Percentiles rank a stretch among this genome's conserved stretches.
Evolutionary conservation across 92 coral and sea anemone genomes (phyloP).

Genomic region (Zoanthus sociatus): DNA sequence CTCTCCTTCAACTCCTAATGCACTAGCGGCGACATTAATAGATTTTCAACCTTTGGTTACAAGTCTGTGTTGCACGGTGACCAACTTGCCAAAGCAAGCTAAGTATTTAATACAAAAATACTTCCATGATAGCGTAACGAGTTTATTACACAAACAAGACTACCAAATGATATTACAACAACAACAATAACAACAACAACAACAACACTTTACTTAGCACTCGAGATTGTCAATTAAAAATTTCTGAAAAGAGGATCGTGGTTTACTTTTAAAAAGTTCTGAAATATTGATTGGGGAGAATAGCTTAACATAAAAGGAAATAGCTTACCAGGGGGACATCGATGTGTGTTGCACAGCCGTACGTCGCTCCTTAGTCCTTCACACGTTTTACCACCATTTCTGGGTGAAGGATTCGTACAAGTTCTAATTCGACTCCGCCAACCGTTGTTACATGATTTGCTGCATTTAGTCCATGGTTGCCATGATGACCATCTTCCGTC

Average conservation of each 20-base stretch:
- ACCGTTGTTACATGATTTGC: conserved; percentile 31
- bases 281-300: neutral
- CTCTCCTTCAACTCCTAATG: too few species aligned
- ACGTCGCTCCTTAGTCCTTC: neutral
- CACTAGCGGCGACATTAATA: too few species aligned
- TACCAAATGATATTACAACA: neutral
- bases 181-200: too few species aligned
- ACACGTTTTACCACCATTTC: conserved; percentile 25
- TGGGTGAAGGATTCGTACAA: conserved; percentile 23
- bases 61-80: too few species aligned
- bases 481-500: conserved; percentile 41
- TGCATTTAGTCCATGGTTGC: conserved; percentile 32
- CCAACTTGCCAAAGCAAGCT: too few species aligned
- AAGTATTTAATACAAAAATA: too few species aligned
- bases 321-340: conserved; percentile 24
- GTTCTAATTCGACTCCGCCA: conserved; percentile 21
- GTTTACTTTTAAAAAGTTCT: too few species aligned
- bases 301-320: neutral
- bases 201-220: too few species aligned
- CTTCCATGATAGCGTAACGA: too few species aligned
- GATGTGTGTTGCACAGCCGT: conserved; percentile 22
- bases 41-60: too few species aligned
- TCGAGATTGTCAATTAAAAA: too few species aligned
- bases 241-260: too few species aligned
- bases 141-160: neutral